A percentile compares a stretch with the other conserved stretches of the same genome.
Conservation (phyloP, 2,113 vertebrate genomes). For the Bujurquina vittata region DNA sequence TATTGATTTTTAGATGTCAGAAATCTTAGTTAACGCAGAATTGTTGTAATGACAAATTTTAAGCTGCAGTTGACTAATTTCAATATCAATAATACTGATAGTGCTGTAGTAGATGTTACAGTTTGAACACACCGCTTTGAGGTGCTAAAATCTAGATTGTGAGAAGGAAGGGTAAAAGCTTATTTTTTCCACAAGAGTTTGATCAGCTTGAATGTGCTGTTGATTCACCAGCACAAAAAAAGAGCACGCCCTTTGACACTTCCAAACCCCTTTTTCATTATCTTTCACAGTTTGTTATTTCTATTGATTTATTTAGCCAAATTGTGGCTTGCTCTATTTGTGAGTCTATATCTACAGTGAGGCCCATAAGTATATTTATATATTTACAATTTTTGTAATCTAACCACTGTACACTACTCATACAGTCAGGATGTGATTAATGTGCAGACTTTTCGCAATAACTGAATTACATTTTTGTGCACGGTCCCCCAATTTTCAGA, state of each 20-base stretch:
- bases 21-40: constrained; percentile 8
- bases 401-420: neutral
- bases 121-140: neutral
- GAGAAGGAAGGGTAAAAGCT: neutral
- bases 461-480: neutral
- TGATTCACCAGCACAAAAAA: neutral
- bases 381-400: neutral
- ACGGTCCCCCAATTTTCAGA: neutral
- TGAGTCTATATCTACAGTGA: neutral
- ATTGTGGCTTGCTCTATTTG: too few species aligned
- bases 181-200: neutral
- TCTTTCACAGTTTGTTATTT: neutral
- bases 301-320: neutral
- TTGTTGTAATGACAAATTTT: neutral
- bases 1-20: constrained; percentile 39
- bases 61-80: neutral
- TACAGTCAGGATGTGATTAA: neutral
- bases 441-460: neutral
- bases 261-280: neutral
- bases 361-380: neutral
- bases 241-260: neutral
- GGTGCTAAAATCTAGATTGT: neutral
- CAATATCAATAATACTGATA: neutral
- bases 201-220: neutral
- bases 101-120: neutral